Percentiles rank a stretch among this genome's conserved stretches.
Evolutionary conservation across 1,140 invertebrate genomes (phyloP).

Genomic region (Elymnias hypermnestra): DNA sequence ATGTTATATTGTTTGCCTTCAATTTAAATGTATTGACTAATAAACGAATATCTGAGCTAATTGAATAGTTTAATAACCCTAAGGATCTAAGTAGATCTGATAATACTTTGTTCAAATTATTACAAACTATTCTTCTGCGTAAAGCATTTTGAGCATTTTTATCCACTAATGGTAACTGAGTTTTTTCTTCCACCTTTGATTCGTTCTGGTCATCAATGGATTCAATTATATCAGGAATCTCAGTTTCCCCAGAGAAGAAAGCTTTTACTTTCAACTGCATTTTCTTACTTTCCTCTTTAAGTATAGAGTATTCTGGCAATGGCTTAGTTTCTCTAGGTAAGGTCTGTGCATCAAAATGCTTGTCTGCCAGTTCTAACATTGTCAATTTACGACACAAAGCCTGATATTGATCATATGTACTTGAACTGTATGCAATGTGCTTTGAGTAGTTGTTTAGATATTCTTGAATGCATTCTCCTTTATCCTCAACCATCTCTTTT

Average conservation of each 20-base stretch:
- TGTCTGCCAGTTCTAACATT: constrained; percentile 76
- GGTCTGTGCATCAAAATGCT: constrained; percentile 63
- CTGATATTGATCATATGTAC: constrained; percentile 73
- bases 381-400: constrained; percentile 76
- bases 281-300: constrained; percentile 77
- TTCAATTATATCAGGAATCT: constrained; percentile 40
- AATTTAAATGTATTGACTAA: constrained; percentile 78
- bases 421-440: constrained; percentile 59
- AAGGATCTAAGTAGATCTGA: constrained; percentile 62
- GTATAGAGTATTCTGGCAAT: constrained; percentile 75
- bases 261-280: constrained; percentile 77
- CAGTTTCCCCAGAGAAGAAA: constrained; percentile 66
- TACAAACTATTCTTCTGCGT: constrained; percentile 76
- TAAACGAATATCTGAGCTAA: constrained; percentile 66
- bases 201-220: constrained; percentile 16
- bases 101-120: constrained; percentile 74
- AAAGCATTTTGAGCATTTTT: constrained; percentile 76
- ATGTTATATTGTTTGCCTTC: constrained; percentile 78
- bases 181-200: constrained; percentile 35
- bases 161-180: constrained; percentile 75
- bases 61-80: constrained; percentile 44
- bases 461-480: constrained; percentile 72
- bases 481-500: constrained; percentile 75
- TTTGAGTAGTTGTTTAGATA: constrained; percentile 72
- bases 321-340: constrained; percentile 68